phyloP scores from a whole-genome alignment of 2,797 vertebrate species.

The Gorsachius magnificus region DNA sequence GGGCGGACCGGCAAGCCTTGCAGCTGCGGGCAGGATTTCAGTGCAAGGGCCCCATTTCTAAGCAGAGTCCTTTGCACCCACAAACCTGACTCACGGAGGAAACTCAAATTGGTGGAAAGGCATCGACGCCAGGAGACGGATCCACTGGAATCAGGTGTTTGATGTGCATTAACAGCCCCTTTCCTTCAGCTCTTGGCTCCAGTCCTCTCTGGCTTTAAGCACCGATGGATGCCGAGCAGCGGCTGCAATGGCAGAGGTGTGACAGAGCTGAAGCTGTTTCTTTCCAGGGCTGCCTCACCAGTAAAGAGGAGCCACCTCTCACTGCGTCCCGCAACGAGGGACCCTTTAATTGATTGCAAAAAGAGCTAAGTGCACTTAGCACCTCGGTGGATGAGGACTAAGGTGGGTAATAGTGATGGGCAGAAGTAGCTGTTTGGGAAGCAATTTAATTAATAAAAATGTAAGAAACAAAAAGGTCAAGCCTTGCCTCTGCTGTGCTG shows the following conservation, averaged over 20 bases:
- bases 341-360: not conserved
- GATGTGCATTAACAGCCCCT: not conserved
- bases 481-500: constrained; percentile 10
- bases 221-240: not conserved
- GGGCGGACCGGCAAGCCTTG: accelerated
- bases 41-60: not conserved
- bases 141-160: not conserved
- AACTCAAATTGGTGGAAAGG: not conserved
- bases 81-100: not conserved
- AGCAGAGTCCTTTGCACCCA: not conserved
- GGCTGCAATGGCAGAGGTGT: not conserved
- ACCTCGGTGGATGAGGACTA: not conserved
- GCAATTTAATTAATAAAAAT: constrained; percentile 15
- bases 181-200: not conserved
- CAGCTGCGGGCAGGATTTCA: accelerated
- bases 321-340: not conserved
- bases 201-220: not conserved
- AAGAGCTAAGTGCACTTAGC: not conserved
- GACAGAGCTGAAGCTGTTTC: not conserved
- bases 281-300: not conserved
- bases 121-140: not conserved
- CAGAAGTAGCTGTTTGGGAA: constrained; percentile 33
- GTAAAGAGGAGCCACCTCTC: not conserved
- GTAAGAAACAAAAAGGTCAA: constrained; percentile 44
- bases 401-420: not conserved